Evolutionary conservation across 2,113 vertebrate species (phyloP).

Genomic region (Phalacrocorax carbo): DNA sequence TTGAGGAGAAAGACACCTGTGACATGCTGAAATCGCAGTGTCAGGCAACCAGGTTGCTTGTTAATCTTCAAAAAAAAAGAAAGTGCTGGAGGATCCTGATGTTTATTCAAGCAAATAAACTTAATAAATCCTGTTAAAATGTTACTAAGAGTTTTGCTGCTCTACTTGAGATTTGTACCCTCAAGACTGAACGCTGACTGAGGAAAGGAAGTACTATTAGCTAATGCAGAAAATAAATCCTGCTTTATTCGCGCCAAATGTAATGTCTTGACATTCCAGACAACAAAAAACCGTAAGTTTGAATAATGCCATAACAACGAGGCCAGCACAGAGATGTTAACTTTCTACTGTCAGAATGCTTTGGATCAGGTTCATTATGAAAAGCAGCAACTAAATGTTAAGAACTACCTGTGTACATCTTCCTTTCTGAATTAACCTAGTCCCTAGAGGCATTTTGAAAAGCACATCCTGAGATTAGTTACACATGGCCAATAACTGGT

Average conservation of each 20-base stretch:
- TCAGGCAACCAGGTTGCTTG: background rate
- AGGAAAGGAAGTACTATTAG: slow-evolving; percentile 28
- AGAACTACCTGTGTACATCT: background rate
- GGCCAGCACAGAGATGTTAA: background rate
- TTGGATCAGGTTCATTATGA: background rate
- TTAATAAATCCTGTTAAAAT: slow-evolving; percentile 56
- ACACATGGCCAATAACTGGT: background rate
- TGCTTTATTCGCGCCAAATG: background rate
- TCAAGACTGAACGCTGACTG: background rate
- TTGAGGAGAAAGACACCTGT: background rate
- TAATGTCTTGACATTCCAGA: background rate
- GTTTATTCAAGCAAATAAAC: slow-evolving; percentile 57
- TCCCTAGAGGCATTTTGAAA: background rate
- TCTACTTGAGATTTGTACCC: slow-evolving; percentile 9
- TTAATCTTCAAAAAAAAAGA: background rate
- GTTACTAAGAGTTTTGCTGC: slow-evolving; percentile 38
- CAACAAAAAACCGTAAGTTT: background rate
- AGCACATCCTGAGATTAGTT: background rate
- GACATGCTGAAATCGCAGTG: background rate
- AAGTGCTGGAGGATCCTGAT: slow-evolving; percentile 26
- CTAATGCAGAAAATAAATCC: slow-evolving; percentile 23
- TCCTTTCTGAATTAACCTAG: background rate
- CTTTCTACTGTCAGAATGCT: background rate
- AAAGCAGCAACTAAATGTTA: background rate
- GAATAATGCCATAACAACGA: background rate